phyloP scores from a whole-genome alignment of 2,113 vertebrate species.

The Cryptoleucopteryx plumbea region DNA sequence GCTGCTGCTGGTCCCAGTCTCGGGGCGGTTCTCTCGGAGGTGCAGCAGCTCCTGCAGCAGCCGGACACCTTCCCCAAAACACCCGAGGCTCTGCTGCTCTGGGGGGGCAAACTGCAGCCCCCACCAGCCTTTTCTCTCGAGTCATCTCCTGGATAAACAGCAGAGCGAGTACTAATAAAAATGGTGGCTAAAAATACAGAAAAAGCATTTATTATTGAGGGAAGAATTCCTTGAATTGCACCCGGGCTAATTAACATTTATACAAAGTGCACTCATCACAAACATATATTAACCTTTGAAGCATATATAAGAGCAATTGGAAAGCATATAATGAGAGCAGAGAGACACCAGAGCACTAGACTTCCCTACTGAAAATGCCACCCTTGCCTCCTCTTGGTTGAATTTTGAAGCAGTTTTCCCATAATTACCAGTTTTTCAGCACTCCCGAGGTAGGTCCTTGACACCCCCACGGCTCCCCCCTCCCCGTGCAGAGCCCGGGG shows the following conservation, averaged over 20 bases:
- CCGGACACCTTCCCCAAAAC: neutral
- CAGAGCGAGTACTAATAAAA: neutral
- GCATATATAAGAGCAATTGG: slow-evolving; percentile 6
- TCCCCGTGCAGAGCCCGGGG: neutral
- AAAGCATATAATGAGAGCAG: slow-evolving; percentile 13
- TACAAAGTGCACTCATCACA: slow-evolving; percentile 41
- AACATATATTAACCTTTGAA: slow-evolving; percentile 60
- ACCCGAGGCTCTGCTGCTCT: neutral
- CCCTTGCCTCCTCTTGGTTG: neutral
- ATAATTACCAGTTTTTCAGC: neutral
- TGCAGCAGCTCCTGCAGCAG: neutral
- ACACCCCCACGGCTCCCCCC: neutral
- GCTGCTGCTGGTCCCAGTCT: neutral
- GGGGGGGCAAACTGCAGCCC: neutral
- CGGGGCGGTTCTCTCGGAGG: neutral
- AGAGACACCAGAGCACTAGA: neutral
- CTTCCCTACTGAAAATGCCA: neutral
- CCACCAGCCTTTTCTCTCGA: neutral
- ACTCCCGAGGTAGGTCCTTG: neutral
- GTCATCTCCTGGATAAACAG: neutral
- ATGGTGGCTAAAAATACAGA: neutral
- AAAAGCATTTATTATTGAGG: neutral
- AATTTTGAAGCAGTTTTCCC: neutral
- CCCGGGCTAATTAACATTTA: slow-evolving; percentile 26
- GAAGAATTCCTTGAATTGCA: neutral